Percentiles rank a stretch among this genome's conserved stretches.
phyloP scores from a whole-genome alignment of 2,113 vertebrate species.

The Paracanthobrama guichenoti region DNA sequence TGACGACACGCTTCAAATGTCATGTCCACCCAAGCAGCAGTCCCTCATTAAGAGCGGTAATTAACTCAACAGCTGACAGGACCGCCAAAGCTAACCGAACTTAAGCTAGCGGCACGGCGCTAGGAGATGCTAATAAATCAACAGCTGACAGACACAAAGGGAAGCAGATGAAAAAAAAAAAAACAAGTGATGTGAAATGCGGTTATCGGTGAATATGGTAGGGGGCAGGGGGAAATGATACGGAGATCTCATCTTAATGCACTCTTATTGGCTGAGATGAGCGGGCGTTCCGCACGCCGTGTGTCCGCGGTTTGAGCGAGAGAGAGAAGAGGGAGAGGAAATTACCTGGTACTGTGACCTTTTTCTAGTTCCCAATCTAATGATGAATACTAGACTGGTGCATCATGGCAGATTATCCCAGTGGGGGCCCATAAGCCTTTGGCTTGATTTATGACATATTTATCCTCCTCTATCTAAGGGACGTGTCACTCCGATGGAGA shows the following conservation, averaged over 20 bases:
- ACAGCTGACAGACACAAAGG: conserved; percentile 81
- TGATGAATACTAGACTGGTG: conserved; percentile 84
- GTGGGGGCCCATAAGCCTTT: conserved; percentile 78
- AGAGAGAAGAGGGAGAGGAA: conserved; percentile 44
- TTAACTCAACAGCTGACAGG: conserved; percentile 75
- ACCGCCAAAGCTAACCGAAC: conserved; percentile 62
- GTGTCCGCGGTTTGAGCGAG: conserved; percentile 39
- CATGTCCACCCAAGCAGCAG: conserved; percentile 68
- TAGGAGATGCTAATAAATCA: conserved; percentile 71
- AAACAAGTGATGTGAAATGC: conserved; percentile 86
- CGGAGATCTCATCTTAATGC: conserved; percentile 54
- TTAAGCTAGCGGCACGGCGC: conserved; percentile 62
- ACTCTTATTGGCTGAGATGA: conserved; percentile 51
- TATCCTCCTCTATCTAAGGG: conserved; percentile 87
- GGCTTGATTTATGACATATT: conserved; percentile 91
- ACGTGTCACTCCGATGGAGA: conserved; percentile 75
- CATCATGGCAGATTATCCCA: conserved; percentile 84
- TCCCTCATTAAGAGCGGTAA: conserved; percentile 71
- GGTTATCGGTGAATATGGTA: conserved; percentile 84
- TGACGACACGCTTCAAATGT: conserved; percentile 66
- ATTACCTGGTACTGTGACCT: conserved; percentile 61
- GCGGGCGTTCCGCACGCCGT: conserved; percentile 29
- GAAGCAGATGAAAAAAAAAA: conserved; percentile 79
- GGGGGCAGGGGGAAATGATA: conserved; percentile 54
- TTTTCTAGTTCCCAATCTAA: conserved; percentile 76